These are phyloP conservation scores for Elysia crispata DNA, from an alignment of 2,888 invertebrate species.

Conservation along the genomic window DNA sequence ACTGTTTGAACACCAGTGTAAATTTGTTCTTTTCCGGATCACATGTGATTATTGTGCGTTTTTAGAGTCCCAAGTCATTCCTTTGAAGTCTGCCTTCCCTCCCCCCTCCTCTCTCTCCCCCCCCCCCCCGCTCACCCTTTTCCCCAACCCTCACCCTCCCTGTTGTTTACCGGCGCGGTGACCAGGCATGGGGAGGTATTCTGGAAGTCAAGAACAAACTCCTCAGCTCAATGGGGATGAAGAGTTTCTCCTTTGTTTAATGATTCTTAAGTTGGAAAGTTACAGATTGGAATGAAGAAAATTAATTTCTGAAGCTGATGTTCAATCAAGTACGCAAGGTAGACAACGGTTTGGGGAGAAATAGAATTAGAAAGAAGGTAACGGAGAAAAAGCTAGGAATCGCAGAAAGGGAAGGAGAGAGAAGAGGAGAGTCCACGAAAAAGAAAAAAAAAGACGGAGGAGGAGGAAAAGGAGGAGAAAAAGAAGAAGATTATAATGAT, in stretches of 20 bases:
- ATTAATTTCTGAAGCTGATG: too few species aligned
- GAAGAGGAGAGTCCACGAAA: not conserved
- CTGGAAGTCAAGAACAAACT: too few species aligned
- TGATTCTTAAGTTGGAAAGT: too few species aligned
- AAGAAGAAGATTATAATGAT: slow-evolving; percentile 11
- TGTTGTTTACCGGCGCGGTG: too few species aligned
- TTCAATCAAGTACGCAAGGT: too few species aligned
- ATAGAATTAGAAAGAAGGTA: not conserved
- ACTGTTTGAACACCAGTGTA: slow-evolving; percentile 57
- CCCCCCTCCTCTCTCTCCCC: slow-evolving; percentile 13
- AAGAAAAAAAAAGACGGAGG: slow-evolving; percentile 11
- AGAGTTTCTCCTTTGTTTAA: too few species aligned
- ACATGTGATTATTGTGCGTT: slow-evolving; percentile 60
- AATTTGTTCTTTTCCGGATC: slow-evolving; percentile 59
- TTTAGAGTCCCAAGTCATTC: slow-evolving; percentile 50
- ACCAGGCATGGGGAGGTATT: too few species aligned
- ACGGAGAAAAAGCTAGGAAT: not conserved
- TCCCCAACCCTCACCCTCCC: not conserved
- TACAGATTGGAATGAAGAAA: too few species aligned
- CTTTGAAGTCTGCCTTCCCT: slow-evolving; percentile 54
- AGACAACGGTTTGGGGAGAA: too few species aligned
- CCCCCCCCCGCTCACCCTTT: not conserved
- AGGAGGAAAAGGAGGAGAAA: slow-evolving; percentile 21
- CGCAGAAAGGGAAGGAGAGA: slow-evolving; percentile 3
- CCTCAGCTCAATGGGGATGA: too few species aligned